Conservation (phyloP, 2,113 vertebrate species). For the Rhinogobius similis region DNA sequence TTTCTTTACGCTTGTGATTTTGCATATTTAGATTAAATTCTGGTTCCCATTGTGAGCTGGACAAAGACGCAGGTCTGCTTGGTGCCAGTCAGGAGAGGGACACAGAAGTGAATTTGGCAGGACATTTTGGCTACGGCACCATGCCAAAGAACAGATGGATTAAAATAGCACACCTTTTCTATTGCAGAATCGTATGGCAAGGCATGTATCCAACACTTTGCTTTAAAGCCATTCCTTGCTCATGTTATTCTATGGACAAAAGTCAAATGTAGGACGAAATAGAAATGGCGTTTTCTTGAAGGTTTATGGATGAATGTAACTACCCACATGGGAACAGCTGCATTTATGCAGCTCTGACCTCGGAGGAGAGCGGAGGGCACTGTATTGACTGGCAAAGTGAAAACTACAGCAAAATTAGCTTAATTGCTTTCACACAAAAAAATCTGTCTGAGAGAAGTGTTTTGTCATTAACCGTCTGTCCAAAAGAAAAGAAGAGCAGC, state of each 20-base stretch:
- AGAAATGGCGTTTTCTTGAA: slow-evolving; percentile 7
- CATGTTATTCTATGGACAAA: slow-evolving; percentile 22
- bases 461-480: slow-evolving; percentile 43
- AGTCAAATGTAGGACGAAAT: slow-evolving; percentile 31
- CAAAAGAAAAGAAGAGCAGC: background rate
- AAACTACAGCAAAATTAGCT: slow-evolving; percentile 68
- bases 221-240: background rate
- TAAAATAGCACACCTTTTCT: slow-evolving; percentile 36
- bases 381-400: slow-evolving; percentile 56
- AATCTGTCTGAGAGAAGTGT: slow-evolving; percentile 26
- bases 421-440: slow-evolving; percentile 52
- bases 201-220: background rate
- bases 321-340: slow-evolving; percentile 31
- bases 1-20: background rate
- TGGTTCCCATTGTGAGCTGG: slow-evolving; percentile 10
- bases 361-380: slow-evolving; percentile 38
- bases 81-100: slow-evolving; percentile 46
- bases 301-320: slow-evolving; percentile 33
- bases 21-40: slow-evolving; percentile 11
- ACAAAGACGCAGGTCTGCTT: slow-evolving; percentile 49
- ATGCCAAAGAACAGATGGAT: slow-evolving; percentile 61
- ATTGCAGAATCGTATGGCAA: slow-evolving; percentile 16
- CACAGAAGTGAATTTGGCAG: slow-evolving; percentile 58
- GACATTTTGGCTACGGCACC: slow-evolving; percentile 39
- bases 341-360: slow-evolving; percentile 42